Conservation (phyloP, 2,113 vertebrate species). For the Pygoscelis adeliae region DNA sequence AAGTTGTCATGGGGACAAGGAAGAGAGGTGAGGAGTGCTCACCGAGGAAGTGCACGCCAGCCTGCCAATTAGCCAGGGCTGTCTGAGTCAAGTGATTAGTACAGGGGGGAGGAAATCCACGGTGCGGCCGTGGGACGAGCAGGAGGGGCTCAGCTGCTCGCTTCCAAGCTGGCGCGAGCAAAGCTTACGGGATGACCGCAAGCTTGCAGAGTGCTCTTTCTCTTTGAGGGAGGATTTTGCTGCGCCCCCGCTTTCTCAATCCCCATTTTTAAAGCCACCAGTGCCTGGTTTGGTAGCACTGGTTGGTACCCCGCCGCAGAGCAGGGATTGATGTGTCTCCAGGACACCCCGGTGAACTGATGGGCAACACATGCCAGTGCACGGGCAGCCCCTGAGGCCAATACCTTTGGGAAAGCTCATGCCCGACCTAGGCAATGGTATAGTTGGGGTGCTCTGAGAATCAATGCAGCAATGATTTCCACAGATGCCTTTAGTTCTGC, state of each 20-base stretch:
- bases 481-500: not conserved
- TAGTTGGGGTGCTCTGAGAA: not conserved
- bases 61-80: constrained; percentile 29
- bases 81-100: not conserved
- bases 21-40: not conserved
- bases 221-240: fast-evolving
- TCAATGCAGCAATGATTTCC: not conserved
- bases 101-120: not conserved
- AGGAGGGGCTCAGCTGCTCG: not conserved
- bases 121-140: fast-evolving
- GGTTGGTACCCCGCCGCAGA: not conserved
- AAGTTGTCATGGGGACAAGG: constrained; percentile 58
- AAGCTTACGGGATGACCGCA: not conserved
- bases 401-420: not conserved
- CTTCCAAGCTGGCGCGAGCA: fast-evolving
- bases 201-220: not conserved
- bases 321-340: not conserved
- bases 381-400: not conserved
- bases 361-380: not conserved
- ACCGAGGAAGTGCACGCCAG: not conserved
- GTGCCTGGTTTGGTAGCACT: not conserved
- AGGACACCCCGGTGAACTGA: not conserved
- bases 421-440: not conserved
- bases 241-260: fast-evolving
- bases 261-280: fast-evolving